These are phyloP conservation scores for Salticus scenicus DNA, from an alignment of 2,888 invertebrate species.

Conservation along the genomic window DNA sequence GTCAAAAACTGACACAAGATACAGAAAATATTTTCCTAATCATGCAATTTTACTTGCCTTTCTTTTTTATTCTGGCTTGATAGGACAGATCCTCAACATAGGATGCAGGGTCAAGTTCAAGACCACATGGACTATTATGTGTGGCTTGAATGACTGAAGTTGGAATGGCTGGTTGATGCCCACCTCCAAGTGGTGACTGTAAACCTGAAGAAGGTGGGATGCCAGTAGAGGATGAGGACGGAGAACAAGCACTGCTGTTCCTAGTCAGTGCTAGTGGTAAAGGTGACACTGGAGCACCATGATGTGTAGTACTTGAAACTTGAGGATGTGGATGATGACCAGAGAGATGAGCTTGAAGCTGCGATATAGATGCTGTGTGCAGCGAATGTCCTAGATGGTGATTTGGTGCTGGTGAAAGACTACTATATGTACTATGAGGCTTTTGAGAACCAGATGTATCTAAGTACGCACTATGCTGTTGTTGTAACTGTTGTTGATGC, in stretches of 20 bases:
- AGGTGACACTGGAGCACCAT: slow-evolving; percentile 36
- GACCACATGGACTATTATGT: slow-evolving; percentile 76
- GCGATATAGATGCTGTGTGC: slow-evolving; percentile 54
- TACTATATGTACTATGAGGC: slow-evolving; percentile 56
- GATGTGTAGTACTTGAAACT: slow-evolving; percentile 60
- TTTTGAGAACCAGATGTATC: slow-evolving; percentile 55
- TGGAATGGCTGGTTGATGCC: slow-evolving; percentile 72
- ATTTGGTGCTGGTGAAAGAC: slow-evolving; percentile 46
- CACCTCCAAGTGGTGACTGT: slow-evolving; percentile 57
- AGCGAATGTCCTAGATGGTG: slow-evolving; percentile 54
- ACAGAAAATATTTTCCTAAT: too few relatives aligned
- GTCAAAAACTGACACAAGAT: too few relatives aligned
- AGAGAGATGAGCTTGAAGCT: slow-evolving; percentile 61
- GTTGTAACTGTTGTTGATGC: slow-evolving; percentile 19
- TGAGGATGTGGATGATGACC: slow-evolving; percentile 56
- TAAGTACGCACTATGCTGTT: slow-evolving; percentile 46
- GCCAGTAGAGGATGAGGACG: slow-evolving; percentile 45
- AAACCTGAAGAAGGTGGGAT: slow-evolving; percentile 46
- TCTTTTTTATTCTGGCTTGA: slow-evolving; percentile 81
- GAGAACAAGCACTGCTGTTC: slow-evolving; percentile 49
- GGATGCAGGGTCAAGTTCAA: slow-evolving; percentile 89
- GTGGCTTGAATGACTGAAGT: slow-evolving; percentile 82
- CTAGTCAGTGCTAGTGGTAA: slow-evolving; percentile 56
- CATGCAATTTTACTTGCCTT: too few relatives aligned
- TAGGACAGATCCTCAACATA: slow-evolving; percentile 86